Evolutionary conservation across 2,888 invertebrate species (phyloP), one percentile per base, ranked within the genome.

Genomic region (Brenthis daphne): DNA sequence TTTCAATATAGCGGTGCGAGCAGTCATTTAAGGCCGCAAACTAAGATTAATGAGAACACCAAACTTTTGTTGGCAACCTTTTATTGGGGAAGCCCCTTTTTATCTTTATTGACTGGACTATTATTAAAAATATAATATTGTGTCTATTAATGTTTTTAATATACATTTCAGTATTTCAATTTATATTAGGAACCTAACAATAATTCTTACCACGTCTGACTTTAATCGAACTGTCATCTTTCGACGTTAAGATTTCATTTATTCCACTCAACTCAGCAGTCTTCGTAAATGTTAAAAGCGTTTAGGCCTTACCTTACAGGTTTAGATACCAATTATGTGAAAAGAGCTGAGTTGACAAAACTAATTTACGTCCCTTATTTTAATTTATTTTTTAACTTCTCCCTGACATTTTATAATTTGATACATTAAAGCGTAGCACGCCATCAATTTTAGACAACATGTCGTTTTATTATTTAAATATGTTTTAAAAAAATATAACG

Each of bases 211-310:
- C 63, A 67, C 70, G 70, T 64, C 24, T 24, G 33, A 33, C 20
- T 64, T 29, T 70, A 58, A 70, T 67, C 70, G 58, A 61, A 57
- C 48, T 58, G 56, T 67, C 67, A 70, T 64, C 55, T 67, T 57
- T 57, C 43, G 29, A 65, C 65, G 48, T 57, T 56, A 57, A 65
- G 24, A 53, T 60, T 65, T 65, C 65, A 65, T 69, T 65, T 56
- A 69, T 65, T 65, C 56, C 12, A n/a, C 50, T 69, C 61, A 65
- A 16, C 48, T 56, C 60, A 33, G 14, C 60, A 20, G 48, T 56
- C 14, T 24, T 51, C 51, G 29, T n/a, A 61, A 65, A 61, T 69
- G 50, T 24, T 57, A 63, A 63, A 51, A 60, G 48, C 54, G 11
- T 67, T 67, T 6, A 37, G n/a, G 29, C 3, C 37, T 43, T 29